These are phyloP conservation scores for Engystomops pustulosus DNA, from an alignment of 2,113 vertebrate species.

Conservation along the genomic window DNA sequence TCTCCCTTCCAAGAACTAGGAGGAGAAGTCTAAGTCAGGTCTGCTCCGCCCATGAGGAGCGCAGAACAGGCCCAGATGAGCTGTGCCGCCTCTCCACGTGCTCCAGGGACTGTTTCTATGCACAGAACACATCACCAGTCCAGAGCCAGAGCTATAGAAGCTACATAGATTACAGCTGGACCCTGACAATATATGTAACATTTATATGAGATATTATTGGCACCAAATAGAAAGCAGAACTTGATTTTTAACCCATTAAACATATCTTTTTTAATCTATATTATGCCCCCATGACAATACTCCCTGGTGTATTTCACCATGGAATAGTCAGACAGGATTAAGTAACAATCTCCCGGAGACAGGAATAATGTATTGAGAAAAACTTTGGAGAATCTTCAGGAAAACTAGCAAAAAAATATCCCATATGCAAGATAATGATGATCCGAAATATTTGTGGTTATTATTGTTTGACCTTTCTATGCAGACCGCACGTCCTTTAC, in stretches of 20 bases:
- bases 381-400: background rate
- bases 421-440: background rate
- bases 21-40: background rate
- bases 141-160: background rate
- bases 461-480: background rate
- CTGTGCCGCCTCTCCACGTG: background rate
- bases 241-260: background rate
- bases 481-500: background rate
- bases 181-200: background rate
- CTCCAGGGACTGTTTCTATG: background rate
- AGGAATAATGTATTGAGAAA: background rate
- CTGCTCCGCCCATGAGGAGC: background rate
- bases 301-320: too few species aligned
- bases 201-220: too few species aligned
- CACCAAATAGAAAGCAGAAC: background rate
- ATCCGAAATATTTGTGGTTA: background rate
- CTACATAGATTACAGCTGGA: background rate
- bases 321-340: too few species aligned
- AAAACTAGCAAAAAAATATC: background rate
- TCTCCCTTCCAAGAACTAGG: too few species aligned
- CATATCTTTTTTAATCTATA: too few species aligned
- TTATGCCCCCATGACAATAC: background rate
- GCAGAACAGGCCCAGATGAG: background rate
- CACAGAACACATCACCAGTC: background rate
- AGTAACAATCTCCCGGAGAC: background rate